Evolutionary conservation across 2,797 vertebrate genomes (phyloP), one percentile per base, ranked within the genome.

Genomic region (Sebastes cheni): DNA sequence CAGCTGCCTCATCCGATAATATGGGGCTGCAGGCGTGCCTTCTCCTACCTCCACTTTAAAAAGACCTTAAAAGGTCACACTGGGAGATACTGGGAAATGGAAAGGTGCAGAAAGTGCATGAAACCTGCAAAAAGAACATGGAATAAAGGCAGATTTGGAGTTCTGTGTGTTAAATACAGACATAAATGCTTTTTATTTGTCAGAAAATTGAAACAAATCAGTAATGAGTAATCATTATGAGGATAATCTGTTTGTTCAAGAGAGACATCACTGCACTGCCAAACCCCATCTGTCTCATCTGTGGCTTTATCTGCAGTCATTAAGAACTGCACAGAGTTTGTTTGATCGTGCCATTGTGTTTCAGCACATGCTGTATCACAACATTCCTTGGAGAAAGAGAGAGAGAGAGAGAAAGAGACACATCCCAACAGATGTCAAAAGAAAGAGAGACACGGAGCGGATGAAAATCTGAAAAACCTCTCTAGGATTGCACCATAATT

Each of bases 1-100:
- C 93, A 92, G 89, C 79, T 65, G 87, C 85, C 87, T 90, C 84
- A 70, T 90, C 82, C 66, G 64, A 89, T 93, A 91, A 92, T 88
- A 90, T 59, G 88, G 66, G 66, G 76, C 91, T 86, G 79, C 77
- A 2, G 86, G 83, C 84, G 2, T 78, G 80, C 75, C 72, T 77
- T 75, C 77, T 73, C 79, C 82, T 79, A 64, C 77, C 72, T n/a
- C 75, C 74, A 65, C 81, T 91, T 81, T 80, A 80, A 81, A 85
- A 87, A 67, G 68, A 85, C 77, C 42, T 67, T 61, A 32, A 86
- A 90, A 92, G 92, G 91, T 90, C 83, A 88, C 34, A 25, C 78
- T 9, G 70, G 73, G 23, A 29, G n/a, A 81, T 36, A 39, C 52
- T 23, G 4, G 23, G 23, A 34, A 54, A 80, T 7, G 46, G 10